Evolutionary conservation across 2,888 invertebrate genomes (phyloP).

Genomic region (Oeneis ivallda): DNA sequence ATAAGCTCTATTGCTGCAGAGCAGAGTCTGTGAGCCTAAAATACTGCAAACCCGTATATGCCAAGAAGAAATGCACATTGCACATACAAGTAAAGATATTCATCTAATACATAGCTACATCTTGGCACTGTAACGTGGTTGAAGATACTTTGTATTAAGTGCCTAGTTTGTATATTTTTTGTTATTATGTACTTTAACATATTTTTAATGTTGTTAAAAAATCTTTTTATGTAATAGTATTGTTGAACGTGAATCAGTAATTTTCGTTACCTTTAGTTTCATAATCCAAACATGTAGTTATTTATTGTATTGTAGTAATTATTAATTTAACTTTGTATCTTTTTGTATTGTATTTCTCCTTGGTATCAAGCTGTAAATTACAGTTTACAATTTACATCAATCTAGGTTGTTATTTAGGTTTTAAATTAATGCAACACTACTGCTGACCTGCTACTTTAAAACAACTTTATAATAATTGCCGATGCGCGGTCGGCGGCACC

Average conservation of each 20-base stretch:
- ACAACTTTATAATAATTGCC: constrained; percentile 72
- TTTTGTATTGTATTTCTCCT: no score
- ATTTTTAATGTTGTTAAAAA: no score
- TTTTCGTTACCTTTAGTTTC: no score
- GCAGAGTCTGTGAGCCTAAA: constrained; percentile 27
- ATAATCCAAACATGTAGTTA: no score
- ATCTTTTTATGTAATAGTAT: no score
- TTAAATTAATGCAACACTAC: constrained; percentile 20
- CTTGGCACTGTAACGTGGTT: constrained; percentile 29
- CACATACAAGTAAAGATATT: constrained; percentile 31
- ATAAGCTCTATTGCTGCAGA: constrained; percentile 24
- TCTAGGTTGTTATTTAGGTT: constrained; percentile 24
- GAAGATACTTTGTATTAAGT: not conserved
- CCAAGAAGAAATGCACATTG: constrained; percentile 33
- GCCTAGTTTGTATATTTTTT: not conserved
- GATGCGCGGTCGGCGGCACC: constrained; percentile 69
- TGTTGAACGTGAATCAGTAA: no score
- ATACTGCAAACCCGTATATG: constrained; percentile 34
- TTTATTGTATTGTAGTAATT: no score
- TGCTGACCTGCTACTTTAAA: constrained; percentile 49
- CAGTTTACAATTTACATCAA: constrained; percentile 2
- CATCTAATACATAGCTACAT: constrained; percentile 26
- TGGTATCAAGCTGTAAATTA: no score
- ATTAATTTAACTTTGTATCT: no score
- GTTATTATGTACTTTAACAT: not conserved